Conservation (phyloP, 2,113 vertebrate genomes). For the Perccottus glenii region DNA sequence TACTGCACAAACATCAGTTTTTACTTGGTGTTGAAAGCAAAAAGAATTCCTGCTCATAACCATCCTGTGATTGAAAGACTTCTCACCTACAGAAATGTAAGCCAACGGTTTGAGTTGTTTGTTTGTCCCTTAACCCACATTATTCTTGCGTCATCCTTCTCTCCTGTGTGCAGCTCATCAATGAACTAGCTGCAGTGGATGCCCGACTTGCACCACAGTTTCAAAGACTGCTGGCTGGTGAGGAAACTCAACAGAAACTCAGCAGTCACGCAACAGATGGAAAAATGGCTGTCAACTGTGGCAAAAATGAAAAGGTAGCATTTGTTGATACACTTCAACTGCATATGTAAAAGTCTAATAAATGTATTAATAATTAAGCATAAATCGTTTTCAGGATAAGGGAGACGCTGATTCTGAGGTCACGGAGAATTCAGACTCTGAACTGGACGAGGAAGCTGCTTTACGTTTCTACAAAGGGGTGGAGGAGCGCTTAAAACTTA, state of each 20-base stretch:
- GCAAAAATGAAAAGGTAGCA: constrained; percentile 51
- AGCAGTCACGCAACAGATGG: constrained; percentile 27
- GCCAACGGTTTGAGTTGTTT: constrained; percentile 18
- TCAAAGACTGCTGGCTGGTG: constrained; percentile 75
- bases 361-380: not conserved
- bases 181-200: constrained; percentile 83
- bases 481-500: constrained; percentile 72
- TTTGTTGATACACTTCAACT: not conserved
- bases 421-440: constrained; percentile 59
- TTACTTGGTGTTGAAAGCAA: constrained; percentile 92
- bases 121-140: no score
- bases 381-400: constrained; percentile 42
- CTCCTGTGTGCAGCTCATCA: constrained; percentile 65
- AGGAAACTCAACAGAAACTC: constrained; percentile 14
- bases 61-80: constrained; percentile 94
- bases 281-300: constrained; percentile 63
- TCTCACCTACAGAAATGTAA: constrained; percentile 88
- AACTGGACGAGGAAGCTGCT: constrained; percentile 83
- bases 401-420: constrained; percentile 32
- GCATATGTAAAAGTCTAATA: not conserved
- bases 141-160: not conserved
- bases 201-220: constrained; percentile 83
- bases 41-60: constrained; percentile 84
- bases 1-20: constrained; percentile 98
- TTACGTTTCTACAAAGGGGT: constrained; percentile 80